These are phyloP conservation scores for Trididemnum miniatum DNA, from an alignment of 23 tunicate genomes.

Conservation along the genomic window DNA sequence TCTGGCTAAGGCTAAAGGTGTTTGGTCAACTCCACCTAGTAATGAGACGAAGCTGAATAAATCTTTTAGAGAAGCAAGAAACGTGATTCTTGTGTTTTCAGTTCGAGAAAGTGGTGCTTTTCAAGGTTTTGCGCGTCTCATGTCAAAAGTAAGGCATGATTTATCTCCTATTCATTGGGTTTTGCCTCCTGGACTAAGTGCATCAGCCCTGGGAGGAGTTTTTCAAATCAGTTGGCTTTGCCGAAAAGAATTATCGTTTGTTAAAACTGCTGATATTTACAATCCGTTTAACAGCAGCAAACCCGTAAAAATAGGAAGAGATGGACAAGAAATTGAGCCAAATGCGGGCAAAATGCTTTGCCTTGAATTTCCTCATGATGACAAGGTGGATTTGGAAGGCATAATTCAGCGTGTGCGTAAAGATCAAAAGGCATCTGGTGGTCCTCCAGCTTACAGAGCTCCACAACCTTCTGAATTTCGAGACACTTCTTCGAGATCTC, in stretches of 20 bases:
- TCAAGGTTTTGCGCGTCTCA: conserved; percentile 89
- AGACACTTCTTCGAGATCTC: neutral
- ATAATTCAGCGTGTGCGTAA: conserved; percentile 70
- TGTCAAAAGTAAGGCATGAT: conserved; percentile 61
- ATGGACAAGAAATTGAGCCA: conserved; percentile 95
- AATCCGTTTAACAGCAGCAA: conserved; percentile 80
- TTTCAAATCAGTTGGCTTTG: conserved; percentile 86
- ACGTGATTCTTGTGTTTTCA: conserved; percentile 79
- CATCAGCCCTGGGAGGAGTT: conserved; percentile 85
- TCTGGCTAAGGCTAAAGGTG: conserved; percentile 83
- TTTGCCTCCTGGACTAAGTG: conserved; percentile 80
- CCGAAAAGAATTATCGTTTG: conserved; percentile 73
- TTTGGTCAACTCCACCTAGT: conserved; percentile 94
- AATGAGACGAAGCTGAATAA: conserved; percentile 71
- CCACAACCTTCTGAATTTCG: conserved; percentile 30
- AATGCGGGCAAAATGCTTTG: conserved; percentile 87
- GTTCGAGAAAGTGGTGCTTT: conserved; percentile 95
- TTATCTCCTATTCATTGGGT: conserved; percentile 86
- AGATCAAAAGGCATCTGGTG: conserved; percentile 72
- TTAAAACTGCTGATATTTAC: conserved; percentile 63
- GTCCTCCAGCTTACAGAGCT: conserved; percentile 51
- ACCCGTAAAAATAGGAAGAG: conserved; percentile 91
- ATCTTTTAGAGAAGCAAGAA: conserved; percentile 76
- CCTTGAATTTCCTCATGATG: conserved; percentile 93
- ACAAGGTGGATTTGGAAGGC: conserved; percentile 70